These are phyloP conservation scores for Oxyscelio sp. DNA, from an alignment of 2,888 invertebrate species.

Conservation along the genomic window DNA sequence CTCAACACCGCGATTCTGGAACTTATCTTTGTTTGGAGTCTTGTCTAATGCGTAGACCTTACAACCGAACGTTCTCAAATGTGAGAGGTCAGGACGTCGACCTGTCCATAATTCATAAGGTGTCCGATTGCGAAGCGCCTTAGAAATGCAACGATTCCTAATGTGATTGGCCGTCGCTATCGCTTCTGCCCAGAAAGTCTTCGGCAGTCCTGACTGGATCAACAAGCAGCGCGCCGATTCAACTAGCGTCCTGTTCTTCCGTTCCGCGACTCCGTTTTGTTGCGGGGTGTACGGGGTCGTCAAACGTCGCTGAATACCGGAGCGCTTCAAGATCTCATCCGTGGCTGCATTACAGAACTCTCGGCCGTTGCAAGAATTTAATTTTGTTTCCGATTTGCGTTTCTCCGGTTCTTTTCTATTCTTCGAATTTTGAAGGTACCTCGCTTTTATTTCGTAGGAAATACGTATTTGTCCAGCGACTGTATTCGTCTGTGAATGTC, in stretches of 20 bases:
- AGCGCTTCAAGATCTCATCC: neutral
- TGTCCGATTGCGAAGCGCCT: neutral
- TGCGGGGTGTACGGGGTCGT: slow-evolving; percentile 61
- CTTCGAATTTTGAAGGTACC: neutral
- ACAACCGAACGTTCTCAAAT: neutral
- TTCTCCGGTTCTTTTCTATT: neutral
- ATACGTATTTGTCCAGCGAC: neutral
- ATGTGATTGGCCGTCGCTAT: slow-evolving; percentile 18
- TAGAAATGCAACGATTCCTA: neutral
- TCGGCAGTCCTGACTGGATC: neutral
- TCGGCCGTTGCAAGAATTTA: neutral
- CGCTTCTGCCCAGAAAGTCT: neutral
- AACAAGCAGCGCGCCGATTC: slow-evolving; percentile 69
- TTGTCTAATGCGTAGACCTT: slow-evolving; percentile 28
- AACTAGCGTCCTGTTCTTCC: slow-evolving; percentile 8
- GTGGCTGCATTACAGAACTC: neutral
- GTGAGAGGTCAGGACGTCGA: neutral
- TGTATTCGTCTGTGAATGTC: neutral
- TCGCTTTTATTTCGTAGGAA: neutral
- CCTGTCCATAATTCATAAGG: neutral
- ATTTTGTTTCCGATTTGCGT: neutral
- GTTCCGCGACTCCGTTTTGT: slow-evolving; percentile 75
- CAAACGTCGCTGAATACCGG: neutral
- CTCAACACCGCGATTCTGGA: slow-evolving; percentile 10
- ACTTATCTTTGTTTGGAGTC: slow-evolving; percentile 21